Evolutionary conservation across 2,797 vertebrate genomes (phyloP).

Genomic region (Enteromius unitaeniatus): DNA sequence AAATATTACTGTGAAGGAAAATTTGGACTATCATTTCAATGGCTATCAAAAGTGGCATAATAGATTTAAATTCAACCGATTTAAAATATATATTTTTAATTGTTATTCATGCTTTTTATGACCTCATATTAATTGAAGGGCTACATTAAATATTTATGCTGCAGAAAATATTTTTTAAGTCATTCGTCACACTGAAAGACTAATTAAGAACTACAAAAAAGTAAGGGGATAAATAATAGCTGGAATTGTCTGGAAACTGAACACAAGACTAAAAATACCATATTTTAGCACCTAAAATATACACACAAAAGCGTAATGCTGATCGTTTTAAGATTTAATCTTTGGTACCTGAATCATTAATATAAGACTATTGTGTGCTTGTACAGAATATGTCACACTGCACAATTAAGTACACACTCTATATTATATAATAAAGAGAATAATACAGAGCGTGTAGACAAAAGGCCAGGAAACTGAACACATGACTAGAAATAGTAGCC

Average conservation of each 20-base stretch:
- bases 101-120: not conserved
- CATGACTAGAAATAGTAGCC: not conserved
- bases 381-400: not conserved
- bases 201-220: not conserved
- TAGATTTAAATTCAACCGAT: not conserved
- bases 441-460: not conserved
- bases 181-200: not conserved
- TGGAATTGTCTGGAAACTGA: not conserved
- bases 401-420: not conserved
- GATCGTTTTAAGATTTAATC: not conserved
- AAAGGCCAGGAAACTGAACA: not conserved
- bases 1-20: not conserved
- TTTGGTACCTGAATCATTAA: not conserved
- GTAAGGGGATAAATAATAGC: not conserved
- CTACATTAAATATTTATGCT: not conserved
- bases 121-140: not conserved
- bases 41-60: not conserved
- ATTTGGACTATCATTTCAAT: not conserved
- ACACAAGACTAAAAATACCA: not conserved
- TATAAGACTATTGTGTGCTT: not conserved
- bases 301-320: not conserved
- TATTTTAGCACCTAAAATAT: not conserved
- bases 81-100: not conserved
- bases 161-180: not conserved
- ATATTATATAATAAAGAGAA: not conserved